Conservation (phyloP, 2,888 invertebrate species). For the Notocelia uddmanniana region DNA sequence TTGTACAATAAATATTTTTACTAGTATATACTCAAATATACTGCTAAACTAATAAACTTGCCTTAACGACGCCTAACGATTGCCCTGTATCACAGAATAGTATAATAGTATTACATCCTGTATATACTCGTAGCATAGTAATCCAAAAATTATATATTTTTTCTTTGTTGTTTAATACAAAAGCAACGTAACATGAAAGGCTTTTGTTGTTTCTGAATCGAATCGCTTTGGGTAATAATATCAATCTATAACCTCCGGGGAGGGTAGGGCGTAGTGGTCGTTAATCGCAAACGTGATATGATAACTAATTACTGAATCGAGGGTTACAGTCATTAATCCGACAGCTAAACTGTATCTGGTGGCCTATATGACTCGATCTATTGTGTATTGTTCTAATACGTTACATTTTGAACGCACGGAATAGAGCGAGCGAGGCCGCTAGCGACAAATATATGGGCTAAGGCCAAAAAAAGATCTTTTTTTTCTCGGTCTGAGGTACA, state of each 20-base stretch:
- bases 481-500: no score
- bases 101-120: no score
- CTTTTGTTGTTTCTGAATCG: constrained; percentile 31
- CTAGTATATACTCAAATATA: no score
- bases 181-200: constrained; percentile 29
- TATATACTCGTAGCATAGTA: no score
- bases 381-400: not conserved
- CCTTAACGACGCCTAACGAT: no score
- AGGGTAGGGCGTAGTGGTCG: constrained; percentile 23
- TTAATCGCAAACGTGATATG: constrained; percentile 43
- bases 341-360: not conserved
- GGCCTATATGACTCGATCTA: not conserved
- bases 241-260: constrained; percentile 34
- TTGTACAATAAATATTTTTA: no score
- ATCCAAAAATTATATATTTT: not conserved
- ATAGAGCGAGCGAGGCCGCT: no score
- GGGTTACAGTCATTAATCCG: constrained; percentile 15
- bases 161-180: constrained; percentile 26
- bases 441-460: no score
- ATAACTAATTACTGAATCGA: constrained; percentile 36
- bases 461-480: no score
- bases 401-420: no score
- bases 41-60: no score
- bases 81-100: no score
- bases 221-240: constrained; percentile 41